Evolutionary conservation across 2,113 vertebrate genomes (phyloP).

Genomic region (Tautogolabrus adspersus): DNA sequence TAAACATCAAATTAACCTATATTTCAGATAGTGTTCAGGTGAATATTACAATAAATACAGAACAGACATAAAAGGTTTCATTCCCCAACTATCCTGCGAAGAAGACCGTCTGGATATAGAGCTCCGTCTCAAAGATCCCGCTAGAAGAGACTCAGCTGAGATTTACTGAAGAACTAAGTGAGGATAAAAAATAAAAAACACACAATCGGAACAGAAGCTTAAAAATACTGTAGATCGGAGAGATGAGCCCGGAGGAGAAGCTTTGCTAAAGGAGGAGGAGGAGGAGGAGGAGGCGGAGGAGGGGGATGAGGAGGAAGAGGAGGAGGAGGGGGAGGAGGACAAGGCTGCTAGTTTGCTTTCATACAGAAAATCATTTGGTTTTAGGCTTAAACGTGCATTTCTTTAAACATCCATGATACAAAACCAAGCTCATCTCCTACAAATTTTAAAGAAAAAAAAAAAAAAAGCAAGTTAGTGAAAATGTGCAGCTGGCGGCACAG

Average conservation of each 20-base stretch:
- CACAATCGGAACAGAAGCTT: slow-evolving; percentile 79
- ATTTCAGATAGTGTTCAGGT: slow-evolving; percentile 88
- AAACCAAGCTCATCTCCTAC: slow-evolving; percentile 55
- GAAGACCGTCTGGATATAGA: slow-evolving; percentile 72
- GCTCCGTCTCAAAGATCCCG: slow-evolving; percentile 73
- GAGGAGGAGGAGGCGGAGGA: no score
- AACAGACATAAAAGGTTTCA: slow-evolving; percentile 83
- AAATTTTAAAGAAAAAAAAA: slow-evolving; percentile 14
- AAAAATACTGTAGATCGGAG: slow-evolving; percentile 83
- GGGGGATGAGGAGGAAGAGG: no score
- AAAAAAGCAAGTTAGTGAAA: slow-evolving; percentile 57
- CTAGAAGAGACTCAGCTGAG: slow-evolving; percentile 74
- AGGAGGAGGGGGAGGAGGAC: neutral
- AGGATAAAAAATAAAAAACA: slow-evolving; percentile 78
- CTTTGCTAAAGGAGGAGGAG: slow-evolving; percentile 47
- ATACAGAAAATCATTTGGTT: slow-evolving; percentile 77
- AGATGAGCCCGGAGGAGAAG: slow-evolving; percentile 74
- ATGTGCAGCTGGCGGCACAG: slow-evolving; percentile 48
- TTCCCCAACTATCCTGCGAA: slow-evolving; percentile 75
- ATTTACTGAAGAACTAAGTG: slow-evolving; percentile 75
- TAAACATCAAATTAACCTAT: slow-evolving; percentile 86
- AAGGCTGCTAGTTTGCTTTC: slow-evolving; percentile 61
- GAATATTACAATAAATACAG: slow-evolving; percentile 98
- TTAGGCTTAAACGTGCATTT: slow-evolving; percentile 77
- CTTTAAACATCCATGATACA: slow-evolving; percentile 55